Evolutionary conservation across 1,140 invertebrate species (phyloP), one percentile per base, ranked within the genome.

Genomic region (Drosophila novamexicana): DNA sequence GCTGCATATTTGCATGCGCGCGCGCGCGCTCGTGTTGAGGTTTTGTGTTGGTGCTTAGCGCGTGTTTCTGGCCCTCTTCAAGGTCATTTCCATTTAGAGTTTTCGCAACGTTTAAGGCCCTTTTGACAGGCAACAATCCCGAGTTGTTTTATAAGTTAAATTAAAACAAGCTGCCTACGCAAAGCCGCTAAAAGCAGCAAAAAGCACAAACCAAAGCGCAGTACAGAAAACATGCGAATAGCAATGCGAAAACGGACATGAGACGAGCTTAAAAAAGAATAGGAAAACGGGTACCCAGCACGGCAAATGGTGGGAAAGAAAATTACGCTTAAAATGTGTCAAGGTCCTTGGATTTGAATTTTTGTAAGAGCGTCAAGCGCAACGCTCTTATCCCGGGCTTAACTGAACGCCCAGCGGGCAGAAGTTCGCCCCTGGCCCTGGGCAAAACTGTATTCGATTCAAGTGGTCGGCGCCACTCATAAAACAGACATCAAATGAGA

Each of bases 271-370:
- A 52, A 59, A 39, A 62, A 37, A 50, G 14, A 29, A 47, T 37
- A 18, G 2, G 36, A 7, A 50, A 39, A n/a, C 1, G 10, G 29
- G 4, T 39, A 29, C 10, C 44, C 10, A 29, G 69, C 61, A 77
- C 32, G 64, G 64, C 69, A 45, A 81, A 72, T 37, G 52, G 56
- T 39, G 34, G 50, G 16, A 14, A 40, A 52, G 59, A 56, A 56
- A 69, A 47, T 45, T 14, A 61, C 29, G 66, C 64, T 71, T 58
- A 45, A 86, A 86, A 89, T 88, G 80, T 88, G 83, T 88, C 83
- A 88, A 88, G 83, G 83, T 88, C 73, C 52, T 50, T 70, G 58
- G 64, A 85, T 86, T 86, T 85, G 78, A 81, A 81, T 86, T 54
- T 54, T 62, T 78, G 64, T 40, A 58, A 69, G 64, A 40, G 73